Evolutionary conservation across 2,888 invertebrate genomes (phyloP).

Genomic region (Coelogynopora nodosa): DNA sequence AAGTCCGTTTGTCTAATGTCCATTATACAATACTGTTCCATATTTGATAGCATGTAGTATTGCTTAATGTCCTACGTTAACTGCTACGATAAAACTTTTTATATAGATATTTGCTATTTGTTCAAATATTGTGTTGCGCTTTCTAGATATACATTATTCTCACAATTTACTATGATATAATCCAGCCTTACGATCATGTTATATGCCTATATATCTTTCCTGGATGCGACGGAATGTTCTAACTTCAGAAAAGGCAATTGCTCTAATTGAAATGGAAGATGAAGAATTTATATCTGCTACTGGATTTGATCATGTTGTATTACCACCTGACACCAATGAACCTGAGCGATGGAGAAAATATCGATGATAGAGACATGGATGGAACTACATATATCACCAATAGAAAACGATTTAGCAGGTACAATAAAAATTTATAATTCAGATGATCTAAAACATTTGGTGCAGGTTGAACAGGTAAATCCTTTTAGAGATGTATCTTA

Average conservation of each 20-base stretch:
- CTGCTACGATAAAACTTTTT: too few relatives aligned
- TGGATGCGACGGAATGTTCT: neutral
- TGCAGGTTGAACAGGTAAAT: neutral
- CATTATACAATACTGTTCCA: too few relatives aligned
- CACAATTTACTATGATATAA: too few relatives aligned
- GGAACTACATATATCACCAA: neutral
- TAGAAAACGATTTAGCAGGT: conserved; percentile 10
- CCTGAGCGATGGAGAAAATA: neutral
- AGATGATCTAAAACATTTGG: neutral
- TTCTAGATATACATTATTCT: too few relatives aligned
- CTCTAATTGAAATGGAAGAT: neutral
- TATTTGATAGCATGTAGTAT: too few relatives aligned
- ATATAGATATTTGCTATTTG: too few relatives aligned
- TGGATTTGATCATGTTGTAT: conserved; percentile 2
- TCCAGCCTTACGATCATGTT: neutral
- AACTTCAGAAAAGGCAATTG: neutral
- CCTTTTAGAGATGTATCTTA: neutral
- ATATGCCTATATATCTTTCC: neutral
- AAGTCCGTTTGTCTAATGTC: too few relatives aligned
- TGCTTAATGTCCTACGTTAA: too few relatives aligned
- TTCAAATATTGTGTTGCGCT: too few relatives aligned
- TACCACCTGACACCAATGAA: conserved; percentile 15
- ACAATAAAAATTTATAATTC: neutral
- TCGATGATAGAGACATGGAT: neutral
- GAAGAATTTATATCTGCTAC: conserved; percentile 17